Evolutionary conservation across 2,797 vertebrate genomes (phyloP).

Genomic region (Acanthiza pusilla): DNA sequence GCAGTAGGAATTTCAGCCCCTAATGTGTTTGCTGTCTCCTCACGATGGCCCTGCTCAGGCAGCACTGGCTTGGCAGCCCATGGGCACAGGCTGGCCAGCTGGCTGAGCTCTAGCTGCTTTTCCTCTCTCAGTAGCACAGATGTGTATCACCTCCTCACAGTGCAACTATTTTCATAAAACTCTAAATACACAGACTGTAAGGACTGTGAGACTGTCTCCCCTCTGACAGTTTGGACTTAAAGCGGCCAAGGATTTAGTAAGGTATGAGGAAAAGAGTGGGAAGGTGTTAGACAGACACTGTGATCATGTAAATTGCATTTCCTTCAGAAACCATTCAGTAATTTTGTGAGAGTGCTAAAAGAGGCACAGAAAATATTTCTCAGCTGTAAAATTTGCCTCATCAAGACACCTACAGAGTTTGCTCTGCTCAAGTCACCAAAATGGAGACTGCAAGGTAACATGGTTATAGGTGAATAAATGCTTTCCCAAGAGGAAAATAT

Average conservation of each 20-base stretch:
- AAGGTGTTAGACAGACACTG: not conserved
- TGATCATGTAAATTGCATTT: not conserved
- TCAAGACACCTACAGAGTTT: not conserved
- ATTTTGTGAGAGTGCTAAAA: not conserved
- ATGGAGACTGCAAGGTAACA: not conserved
- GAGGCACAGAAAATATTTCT: not conserved
- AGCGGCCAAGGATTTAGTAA: not conserved
- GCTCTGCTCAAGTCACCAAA: not conserved
- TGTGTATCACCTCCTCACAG: not conserved
- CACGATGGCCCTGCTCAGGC: accelerated
- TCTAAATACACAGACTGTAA: not conserved
- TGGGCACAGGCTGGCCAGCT: not conserved
- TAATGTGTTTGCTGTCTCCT: not conserved
- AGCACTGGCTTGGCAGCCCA: not conserved
- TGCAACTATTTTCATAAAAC: not conserved
- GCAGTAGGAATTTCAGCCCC: not conserved
- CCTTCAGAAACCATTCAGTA: not conserved
- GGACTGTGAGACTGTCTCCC: not conserved
- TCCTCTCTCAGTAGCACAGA: not conserved
- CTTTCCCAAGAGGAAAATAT: not conserved
- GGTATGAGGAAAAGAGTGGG: not conserved
- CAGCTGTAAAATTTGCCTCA: not conserved
- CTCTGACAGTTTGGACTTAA: not conserved
- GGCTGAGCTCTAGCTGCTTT: not conserved
- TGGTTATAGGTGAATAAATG: not conserved